Conservation (phyloP, 2,797 vertebrate species). For the Cossypha niveicapilla region DNA sequence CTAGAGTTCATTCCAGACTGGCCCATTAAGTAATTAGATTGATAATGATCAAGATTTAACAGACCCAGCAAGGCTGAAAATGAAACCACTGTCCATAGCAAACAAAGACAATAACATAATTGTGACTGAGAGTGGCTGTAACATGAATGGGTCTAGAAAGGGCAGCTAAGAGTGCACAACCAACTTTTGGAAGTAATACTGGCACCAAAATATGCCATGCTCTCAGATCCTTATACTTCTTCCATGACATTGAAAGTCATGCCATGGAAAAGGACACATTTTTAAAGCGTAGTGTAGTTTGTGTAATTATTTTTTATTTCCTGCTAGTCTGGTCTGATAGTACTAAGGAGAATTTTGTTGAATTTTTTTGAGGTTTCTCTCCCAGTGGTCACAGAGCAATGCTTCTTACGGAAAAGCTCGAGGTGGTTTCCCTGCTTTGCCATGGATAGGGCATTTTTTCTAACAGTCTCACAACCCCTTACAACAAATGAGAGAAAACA, state of each 20-base stretch:
- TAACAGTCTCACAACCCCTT: not conserved
- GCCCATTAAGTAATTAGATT: not conserved
- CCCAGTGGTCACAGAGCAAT: not conserved
- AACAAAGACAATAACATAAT: not conserved
- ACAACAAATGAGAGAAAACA: not conserved
- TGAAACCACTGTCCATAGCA: not conserved
- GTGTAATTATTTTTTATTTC: not conserved
- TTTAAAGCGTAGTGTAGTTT: not conserved
- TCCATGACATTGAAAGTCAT: not conserved
- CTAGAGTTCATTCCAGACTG: not conserved
- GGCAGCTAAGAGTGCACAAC: not conserved
- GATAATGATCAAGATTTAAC: not conserved
- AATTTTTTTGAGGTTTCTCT: not conserved
- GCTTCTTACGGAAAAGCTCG: not conserved
- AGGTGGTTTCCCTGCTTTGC: not conserved
- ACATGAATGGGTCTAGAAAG: rapidly evolving
- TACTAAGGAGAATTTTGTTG: not conserved
- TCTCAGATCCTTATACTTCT: not conserved
- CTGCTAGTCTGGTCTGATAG: not conserved
- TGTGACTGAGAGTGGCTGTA: not conserved
- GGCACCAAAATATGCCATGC: not conserved
- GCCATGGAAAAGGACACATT: not conserved
- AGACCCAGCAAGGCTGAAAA: not conserved
- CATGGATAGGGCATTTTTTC: not conserved
- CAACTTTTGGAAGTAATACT: not conserved